Base-by-base conservation (phyloP, 2,888 invertebrate species). In the Endomychus coccineus region DNA sequence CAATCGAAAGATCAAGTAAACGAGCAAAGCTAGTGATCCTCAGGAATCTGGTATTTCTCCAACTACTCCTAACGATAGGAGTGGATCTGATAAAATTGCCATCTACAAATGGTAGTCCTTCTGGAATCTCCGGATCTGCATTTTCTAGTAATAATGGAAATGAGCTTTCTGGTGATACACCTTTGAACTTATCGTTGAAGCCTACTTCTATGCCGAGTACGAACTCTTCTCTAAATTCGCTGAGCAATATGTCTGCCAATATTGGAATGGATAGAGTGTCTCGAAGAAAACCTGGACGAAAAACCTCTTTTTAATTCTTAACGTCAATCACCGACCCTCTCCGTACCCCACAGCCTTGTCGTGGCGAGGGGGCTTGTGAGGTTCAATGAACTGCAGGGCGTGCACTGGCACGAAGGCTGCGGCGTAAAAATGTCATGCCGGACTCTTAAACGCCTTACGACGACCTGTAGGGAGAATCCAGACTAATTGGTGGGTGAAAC, bases 51-150 rank as follows among this genome's bases (percentile, higher is more conserved):
- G n/a, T n/a, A n/a, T n/a, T n/a, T n/a, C n/a, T n/a, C n/a, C n/a
- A n/a, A n/a, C n/a, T n/a, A n/a, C n/a, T n/a, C n/a, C n/a, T n/a
- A n/a, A n/a, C n/a, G n/a, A n/a, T n/a, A n/a, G n/a, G n/a, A n/a
- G 83, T 86, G 35, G 87, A 88, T 61, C 84, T 87, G 52, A 86
- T 87, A 52, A 81, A 87, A 60, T 60, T 87, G 56, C 84, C 85
- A 14, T 78, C 80, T 48, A 78, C 81, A 34, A 67, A 65, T 43
- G 67, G 67, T 24, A 67, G 64, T 50, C 63, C 64, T 19, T 61
- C 62, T 27, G 61, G 61, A 34, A 54, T 58, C 38, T 52, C 58
- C 23, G 45, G 51, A 19, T 48, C 55, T 24, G 46, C 55, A 3
- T 55, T 45, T 28, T 46, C 44, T 33, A 46, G 45, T 38, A 37